phyloP scores from a whole-genome alignment of 1,140 invertebrate species.

The Formica exsecta region DNA sequence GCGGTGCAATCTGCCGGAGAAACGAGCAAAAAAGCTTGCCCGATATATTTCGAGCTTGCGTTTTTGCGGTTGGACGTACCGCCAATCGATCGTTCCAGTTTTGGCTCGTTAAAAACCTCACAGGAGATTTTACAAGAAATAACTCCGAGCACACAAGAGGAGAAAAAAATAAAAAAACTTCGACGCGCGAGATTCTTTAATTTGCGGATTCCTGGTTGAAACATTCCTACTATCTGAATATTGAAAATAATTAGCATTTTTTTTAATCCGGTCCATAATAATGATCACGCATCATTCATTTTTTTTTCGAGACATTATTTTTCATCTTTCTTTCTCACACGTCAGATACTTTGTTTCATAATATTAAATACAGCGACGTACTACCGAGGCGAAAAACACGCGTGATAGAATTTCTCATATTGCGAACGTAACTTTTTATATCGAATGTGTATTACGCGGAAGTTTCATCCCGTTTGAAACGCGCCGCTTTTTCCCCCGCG shows the following conservation, averaged over 20 bases:
- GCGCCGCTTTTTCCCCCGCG: slow-evolving; percentile 33
- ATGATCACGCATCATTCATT: background rate
- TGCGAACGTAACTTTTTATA: slow-evolving; percentile 46
- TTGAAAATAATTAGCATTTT: background rate
- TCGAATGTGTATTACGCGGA: slow-evolving; percentile 43
- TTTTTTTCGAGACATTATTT: no score
- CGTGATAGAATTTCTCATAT: slow-evolving; percentile 33
- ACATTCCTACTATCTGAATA: background rate
- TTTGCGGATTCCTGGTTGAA: background rate
- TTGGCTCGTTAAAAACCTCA: slow-evolving; percentile 56
- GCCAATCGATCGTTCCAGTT: slow-evolving; percentile 58
- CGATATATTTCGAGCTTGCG: slow-evolving; percentile 62
- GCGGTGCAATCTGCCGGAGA: slow-evolving; percentile 59
- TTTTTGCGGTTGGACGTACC: slow-evolving; percentile 53
- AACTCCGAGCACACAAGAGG: background rate
- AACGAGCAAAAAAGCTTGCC: slow-evolving; percentile 55
- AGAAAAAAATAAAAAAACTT: slow-evolving; percentile 17
- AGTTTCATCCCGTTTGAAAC: slow-evolving; percentile 38
- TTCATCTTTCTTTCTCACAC: background rate
- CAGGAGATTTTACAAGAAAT: slow-evolving; percentile 56
- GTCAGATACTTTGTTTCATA: background rate
- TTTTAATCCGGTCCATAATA: background rate
- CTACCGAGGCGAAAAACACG: slow-evolving; percentile 22
- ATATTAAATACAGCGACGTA: slow-evolving; percentile 4
- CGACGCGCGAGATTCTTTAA: slow-evolving; percentile 10